These are phyloP conservation scores for Heliconius aoede DNA, from an alignment of 2,888 invertebrate genomes.

Conservation along the genomic window DNA sequence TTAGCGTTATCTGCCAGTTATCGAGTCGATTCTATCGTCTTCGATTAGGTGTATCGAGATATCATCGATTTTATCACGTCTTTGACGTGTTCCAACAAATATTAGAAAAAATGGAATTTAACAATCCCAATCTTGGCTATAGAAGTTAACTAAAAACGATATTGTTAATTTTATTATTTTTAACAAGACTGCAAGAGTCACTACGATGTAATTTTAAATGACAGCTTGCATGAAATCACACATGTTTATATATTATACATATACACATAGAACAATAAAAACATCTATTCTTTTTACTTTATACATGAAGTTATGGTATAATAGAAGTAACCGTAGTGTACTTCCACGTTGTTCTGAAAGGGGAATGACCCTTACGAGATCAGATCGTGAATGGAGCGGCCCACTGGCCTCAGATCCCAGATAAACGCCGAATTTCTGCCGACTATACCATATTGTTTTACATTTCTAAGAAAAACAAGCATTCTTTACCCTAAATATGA, in stretches of 20 bases:
- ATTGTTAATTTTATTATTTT: too few species aligned
- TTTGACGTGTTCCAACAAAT: slow-evolving; percentile 2
- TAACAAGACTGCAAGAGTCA: too few species aligned
- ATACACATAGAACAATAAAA: not conserved
- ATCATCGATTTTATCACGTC: slow-evolving; percentile 7
- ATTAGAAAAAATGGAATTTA: slow-evolving; percentile 4
- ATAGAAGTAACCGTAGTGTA: not conserved
- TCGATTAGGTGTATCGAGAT: slow-evolving; percentile 29
- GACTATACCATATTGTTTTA: slow-evolving; percentile 38
- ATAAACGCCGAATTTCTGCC: slow-evolving; percentile 52
- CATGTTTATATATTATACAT: not conserved
- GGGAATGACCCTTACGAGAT: slow-evolving; percentile 65
- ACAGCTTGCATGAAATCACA: too few species aligned
- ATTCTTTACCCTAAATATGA: not conserved
- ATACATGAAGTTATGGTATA: not conserved
- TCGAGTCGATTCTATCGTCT: slow-evolving; percentile 20
- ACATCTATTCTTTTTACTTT: slow-evolving; percentile 2
- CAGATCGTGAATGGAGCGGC: slow-evolving; percentile 73
- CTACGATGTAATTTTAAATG: not conserved
- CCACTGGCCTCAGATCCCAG: slow-evolving; percentile 58
- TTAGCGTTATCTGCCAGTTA: slow-evolving; percentile 15
- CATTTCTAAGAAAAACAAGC: slow-evolving; percentile 2
- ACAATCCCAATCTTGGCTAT: not conserved
- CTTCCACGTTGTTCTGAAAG: slow-evolving; percentile 47
- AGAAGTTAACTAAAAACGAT: not conserved